Evolutionary conservation across 2,888 invertebrate species (phyloP).

Genomic region (Clostera curtula): DNA sequence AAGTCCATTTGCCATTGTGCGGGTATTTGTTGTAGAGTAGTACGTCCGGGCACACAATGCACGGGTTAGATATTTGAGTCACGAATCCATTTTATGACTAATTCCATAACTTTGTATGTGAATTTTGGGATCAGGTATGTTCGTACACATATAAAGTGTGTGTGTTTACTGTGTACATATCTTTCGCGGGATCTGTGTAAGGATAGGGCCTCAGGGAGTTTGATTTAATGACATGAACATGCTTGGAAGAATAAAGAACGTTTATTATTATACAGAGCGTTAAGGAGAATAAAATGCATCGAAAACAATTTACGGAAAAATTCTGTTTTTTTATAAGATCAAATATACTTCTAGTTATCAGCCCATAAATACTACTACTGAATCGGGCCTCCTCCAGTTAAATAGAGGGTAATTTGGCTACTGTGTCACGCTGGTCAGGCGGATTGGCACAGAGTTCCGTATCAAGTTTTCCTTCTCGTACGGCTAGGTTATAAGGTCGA

Average conservation of each 20-base stretch:
- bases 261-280: conserved; percentile 13
- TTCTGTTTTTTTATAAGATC: too few species aligned
- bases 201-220: conserved; percentile 44
- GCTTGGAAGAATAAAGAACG: conserved; percentile 23
- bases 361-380: too few species aligned
- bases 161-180: conserved; percentile 63
- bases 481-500: too few species aligned
- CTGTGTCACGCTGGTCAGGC: too few species aligned
- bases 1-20: conserved; percentile 11
- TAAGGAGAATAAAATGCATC: too few species aligned
- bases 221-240: conserved; percentile 50
- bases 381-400: too few species aligned
- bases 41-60: conserved; percentile 29
- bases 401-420: too few species aligned
- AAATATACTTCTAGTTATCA: too few species aligned
- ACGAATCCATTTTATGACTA: conserved; percentile 75
- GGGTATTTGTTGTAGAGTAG: conserved; percentile 9
- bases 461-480: too few species aligned
- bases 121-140: conserved; percentile 67
- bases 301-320: too few species aligned
- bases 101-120: conserved; percentile 75
- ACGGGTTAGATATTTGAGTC: conserved; percentile 73
- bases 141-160: conserved; percentile 21
- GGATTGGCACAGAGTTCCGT: too few species aligned
- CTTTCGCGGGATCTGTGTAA: conserved; percentile 44